Percentiles rank a stretch among this genome's conserved stretches.
Evolutionary conservation across 2,113 vertebrate species (phyloP).

Genomic region (Oncorhynchus clarkii): DNA sequence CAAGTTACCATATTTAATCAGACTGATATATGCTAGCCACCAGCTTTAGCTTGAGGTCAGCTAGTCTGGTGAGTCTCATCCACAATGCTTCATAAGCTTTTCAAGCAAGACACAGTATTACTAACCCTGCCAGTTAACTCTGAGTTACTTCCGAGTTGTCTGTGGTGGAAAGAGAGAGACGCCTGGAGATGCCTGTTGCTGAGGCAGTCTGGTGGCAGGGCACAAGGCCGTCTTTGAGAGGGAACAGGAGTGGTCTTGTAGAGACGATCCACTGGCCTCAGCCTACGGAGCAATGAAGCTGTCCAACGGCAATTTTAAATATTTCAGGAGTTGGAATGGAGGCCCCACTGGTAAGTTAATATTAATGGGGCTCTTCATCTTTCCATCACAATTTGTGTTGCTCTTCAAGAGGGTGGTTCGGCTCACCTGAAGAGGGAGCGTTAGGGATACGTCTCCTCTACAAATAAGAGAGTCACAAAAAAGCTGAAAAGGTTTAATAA

Average conservation of each 20-base stretch:
- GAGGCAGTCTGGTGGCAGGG: slow-evolving; percentile 64
- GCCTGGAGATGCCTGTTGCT: slow-evolving; percentile 73
- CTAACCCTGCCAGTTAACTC: slow-evolving; percentile 49
- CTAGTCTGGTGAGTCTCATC: slow-evolving; percentile 22
- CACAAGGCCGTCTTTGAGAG: slow-evolving; percentile 78
- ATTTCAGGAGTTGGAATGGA: slow-evolving; percentile 75
- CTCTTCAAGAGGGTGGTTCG: slow-evolving; percentile 48
- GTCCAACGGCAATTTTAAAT: slow-evolving; percentile 78
- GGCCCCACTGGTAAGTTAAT: slow-evolving; percentile 76
- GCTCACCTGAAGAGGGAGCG: slow-evolving; percentile 47
- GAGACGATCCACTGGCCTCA: slow-evolving; percentile 65
- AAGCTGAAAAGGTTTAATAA: neutral
- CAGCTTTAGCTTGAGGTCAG: neutral
- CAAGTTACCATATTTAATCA: slow-evolving; percentile 8
- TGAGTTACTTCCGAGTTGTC: slow-evolving; percentile 33
- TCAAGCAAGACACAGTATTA: slow-evolving; percentile 48
- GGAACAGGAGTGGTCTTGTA: slow-evolving; percentile 76
- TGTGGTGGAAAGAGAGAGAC: slow-evolving; percentile 60
- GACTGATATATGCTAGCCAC: slow-evolving; percentile 36
- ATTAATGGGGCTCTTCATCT: slow-evolving; percentile 69
- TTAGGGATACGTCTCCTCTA: too few relatives aligned
- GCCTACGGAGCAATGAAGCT: slow-evolving; percentile 66
- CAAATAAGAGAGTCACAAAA: too few relatives aligned
- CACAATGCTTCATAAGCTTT: slow-evolving; percentile 36
- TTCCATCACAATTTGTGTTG: slow-evolving; percentile 30